These are phyloP conservation scores for Tachysurus vachellii DNA, from an alignment of 2,113 vertebrate species.

Conservation along the genomic window DNA sequence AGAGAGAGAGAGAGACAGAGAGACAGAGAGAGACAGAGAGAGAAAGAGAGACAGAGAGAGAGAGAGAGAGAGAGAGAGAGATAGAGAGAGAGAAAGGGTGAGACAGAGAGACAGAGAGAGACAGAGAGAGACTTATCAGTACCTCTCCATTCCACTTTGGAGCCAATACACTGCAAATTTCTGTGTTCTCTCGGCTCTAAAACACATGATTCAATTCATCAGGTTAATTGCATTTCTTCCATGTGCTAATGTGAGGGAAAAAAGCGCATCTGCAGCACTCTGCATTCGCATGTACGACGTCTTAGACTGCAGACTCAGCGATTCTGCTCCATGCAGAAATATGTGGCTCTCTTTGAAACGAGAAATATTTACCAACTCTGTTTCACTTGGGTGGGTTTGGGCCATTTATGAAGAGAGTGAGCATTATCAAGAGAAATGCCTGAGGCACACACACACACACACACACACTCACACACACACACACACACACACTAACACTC, in stretches of 20 bases:
- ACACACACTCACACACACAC: background rate
- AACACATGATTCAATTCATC: background rate
- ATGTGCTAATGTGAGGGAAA: background rate
- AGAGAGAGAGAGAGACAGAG: background rate
- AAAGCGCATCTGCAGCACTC: background rate
- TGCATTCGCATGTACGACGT: background rate
- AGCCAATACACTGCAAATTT: background rate
- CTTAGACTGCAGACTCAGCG: slow-evolving; percentile 14
- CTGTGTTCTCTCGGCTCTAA: background rate
- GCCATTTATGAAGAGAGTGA: background rate
- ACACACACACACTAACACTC: slow-evolving; percentile 45
- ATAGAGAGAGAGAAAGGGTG: background rate
- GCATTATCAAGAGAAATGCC: background rate
- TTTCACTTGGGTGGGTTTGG: background rate
- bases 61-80: too few relatives aligned
- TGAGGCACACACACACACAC: background rate
- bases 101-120: too few relatives aligned
- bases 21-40: slow-evolving; percentile 15
- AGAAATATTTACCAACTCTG: background rate
- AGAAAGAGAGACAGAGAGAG: background rate
- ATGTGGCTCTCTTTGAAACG: background rate
- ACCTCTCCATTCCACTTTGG: background rate
- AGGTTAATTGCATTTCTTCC: background rate
- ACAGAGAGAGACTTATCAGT: background rate
- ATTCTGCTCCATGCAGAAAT: background rate